These are phyloP conservation scores for Athalia rosae DNA, from an alignment of 2,888 invertebrate genomes.

Conservation along the genomic window DNA sequence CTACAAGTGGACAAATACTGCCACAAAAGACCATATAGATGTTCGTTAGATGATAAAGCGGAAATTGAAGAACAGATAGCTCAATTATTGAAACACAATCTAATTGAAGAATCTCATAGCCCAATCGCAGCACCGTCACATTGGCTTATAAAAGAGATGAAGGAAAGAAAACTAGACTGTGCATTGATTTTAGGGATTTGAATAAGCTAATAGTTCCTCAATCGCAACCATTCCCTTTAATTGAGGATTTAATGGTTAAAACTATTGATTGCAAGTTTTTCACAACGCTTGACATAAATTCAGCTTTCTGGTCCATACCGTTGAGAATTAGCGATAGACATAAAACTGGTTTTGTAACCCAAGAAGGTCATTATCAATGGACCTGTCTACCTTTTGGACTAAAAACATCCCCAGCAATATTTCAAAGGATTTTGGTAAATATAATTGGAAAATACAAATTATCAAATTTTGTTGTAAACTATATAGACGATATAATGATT, in stretches of 20 bases:
- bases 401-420: constrained; percentile 67
- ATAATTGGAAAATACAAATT: constrained; percentile 52
- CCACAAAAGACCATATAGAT: constrained; percentile 48
- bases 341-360: constrained; percentile 64
- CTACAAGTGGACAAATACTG: constrained; percentile 39
- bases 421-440: constrained; percentile 59
- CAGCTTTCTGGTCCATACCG: constrained; percentile 69
- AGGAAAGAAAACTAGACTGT: constrained; percentile 56
- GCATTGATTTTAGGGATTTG: constrained; percentile 60
- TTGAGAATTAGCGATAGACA: constrained; percentile 60
- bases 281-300: constrained; percentile 65
- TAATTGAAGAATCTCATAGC: constrained; percentile 55
- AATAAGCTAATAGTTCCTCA: constrained; percentile 64
- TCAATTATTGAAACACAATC: constrained; percentile 52
- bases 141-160: constrained; percentile 56
- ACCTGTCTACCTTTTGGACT: constrained; percentile 67
- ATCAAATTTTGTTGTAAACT: constrained; percentile 48
- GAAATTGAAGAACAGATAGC: constrained; percentile 51
- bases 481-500: constrained; percentile 49
- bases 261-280: constrained; percentile 64
- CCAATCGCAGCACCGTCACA: constrained; percentile 57
- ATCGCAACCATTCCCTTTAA: constrained; percentile 63
- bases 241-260: constrained; percentile 62
- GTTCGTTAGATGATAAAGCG: constrained; percentile 50
- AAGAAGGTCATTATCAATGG: constrained; percentile 62